A percentile compares a stretch with the other conserved stretches of the same genome.
Evolutionary conservation across 2,797 vertebrate species (phyloP).

Genomic region (Holocentrus rufus): DNA sequence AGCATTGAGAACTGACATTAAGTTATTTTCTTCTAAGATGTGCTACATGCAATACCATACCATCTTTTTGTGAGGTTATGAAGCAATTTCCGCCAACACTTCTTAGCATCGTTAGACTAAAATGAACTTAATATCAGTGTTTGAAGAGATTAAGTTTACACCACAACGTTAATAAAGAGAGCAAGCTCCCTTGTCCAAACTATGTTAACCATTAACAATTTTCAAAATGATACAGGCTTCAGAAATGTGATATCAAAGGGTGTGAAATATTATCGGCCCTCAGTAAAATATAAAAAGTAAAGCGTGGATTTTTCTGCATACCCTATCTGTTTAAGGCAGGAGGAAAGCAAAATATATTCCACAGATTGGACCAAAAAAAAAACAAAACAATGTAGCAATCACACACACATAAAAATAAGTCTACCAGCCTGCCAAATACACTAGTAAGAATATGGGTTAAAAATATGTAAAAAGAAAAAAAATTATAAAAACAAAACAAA

Average conservation of each 20-base stretch:
- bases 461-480: conserved; percentile 32
- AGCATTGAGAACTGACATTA: not conserved
- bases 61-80: conserved; percentile 18
- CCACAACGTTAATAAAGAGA: conserved; percentile 5
- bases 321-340: conserved; percentile 20
- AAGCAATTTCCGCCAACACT: conserved; percentile 30
- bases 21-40: conserved; percentile 10
- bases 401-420: conserved; percentile 45
- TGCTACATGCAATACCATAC: not conserved
- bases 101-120: conserved; percentile 35
- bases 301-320: conserved; percentile 27
- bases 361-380: conserved; percentile 63
- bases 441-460: conserved; percentile 44
- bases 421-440: conserved; percentile 49
- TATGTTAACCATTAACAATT: conserved; percentile 16
- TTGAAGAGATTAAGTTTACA: conserved; percentile 14
- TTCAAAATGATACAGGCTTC: conserved; percentile 32
- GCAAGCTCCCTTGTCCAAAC: conserved; percentile 16
- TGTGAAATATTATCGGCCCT: conserved; percentile 39
- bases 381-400: conserved; percentile 32
- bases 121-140: conserved; percentile 26
- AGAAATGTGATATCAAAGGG: conserved; percentile 25
- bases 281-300: conserved; percentile 30
- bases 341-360: conserved; percentile 49
- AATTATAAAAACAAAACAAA: conserved; percentile 24